phyloP scores from a whole-genome alignment of 2,888 invertebrate species.

The Heliconius aoede region DNA sequence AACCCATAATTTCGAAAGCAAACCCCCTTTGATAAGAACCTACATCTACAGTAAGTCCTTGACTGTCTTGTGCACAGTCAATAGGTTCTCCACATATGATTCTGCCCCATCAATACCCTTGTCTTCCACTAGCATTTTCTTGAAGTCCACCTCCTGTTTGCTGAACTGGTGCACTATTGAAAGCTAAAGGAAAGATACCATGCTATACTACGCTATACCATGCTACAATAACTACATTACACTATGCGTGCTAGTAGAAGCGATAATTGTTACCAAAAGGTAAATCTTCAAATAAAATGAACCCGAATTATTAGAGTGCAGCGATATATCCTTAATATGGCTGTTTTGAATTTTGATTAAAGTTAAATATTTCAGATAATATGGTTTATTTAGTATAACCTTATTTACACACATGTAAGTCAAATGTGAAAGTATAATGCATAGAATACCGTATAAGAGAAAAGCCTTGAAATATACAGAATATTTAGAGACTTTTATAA shows the following conservation, averaged over 20 bases:
- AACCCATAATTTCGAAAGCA: slow-evolving; percentile 27
- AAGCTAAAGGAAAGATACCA: slow-evolving; percentile 56
- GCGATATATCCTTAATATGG: too few relatives aligned
- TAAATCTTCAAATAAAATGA: neutral
- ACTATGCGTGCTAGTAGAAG: neutral
- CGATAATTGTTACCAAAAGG: neutral
- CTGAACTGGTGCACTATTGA: slow-evolving; percentile 61
- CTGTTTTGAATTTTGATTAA: too few relatives aligned
- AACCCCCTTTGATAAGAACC: slow-evolving; percentile 21
- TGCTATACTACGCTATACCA: slow-evolving; percentile 7
- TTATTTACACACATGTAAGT: too few relatives aligned
- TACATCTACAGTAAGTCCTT: slow-evolving; percentile 68
- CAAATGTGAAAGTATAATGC: too few relatives aligned
- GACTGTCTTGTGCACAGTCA: slow-evolving; percentile 98
- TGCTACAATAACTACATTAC: slow-evolving; percentile 6
- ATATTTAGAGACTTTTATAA: too few relatives aligned
- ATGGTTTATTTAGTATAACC: too few relatives aligned
- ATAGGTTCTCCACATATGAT: slow-evolving; percentile 97
- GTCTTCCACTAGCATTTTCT: slow-evolving; percentile 96
- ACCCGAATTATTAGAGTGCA: neutral
- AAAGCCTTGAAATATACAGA: too few relatives aligned
- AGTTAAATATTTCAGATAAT: too few relatives aligned
- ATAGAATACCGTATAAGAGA: too few relatives aligned
- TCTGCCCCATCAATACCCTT: slow-evolving; percentile 89
- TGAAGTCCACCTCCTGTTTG: slow-evolving; percentile 89